Evolutionary conservation across 2,888 invertebrate genomes (phyloP), one percentile per base, ranked within the genome.

Genomic region (Dimorphilus gyrociliatus): DNA sequence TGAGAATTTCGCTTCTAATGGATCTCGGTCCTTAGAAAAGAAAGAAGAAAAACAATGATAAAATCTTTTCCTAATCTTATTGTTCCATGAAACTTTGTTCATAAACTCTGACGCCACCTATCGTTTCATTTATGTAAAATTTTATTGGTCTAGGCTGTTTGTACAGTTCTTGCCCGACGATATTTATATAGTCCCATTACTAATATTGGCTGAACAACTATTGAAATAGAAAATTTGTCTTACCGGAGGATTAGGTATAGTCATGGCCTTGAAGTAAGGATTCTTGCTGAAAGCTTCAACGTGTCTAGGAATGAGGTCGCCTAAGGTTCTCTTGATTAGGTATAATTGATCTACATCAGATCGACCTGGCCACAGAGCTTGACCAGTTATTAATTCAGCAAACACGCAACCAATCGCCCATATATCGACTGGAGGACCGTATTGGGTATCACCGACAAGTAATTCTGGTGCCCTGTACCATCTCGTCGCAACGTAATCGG

Each of bases 401-500:
- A 66, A 63, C 5, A 70, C 69, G 50, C 69, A 69, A 7, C 69
- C 94, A 45, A 94, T 84, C 29, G 94, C 97, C 94, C 94, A 97
- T 3, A 97, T 82, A 62, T 97, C 97, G 1, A 97, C 88, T 0
- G 85, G 79, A 3, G 69, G 65, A 0, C 70, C 70, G 45, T 71
- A 71, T 39, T 63, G 56, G 1, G 88, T 86, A 63, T 97, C 94
- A 0, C 94, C 97, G 0, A 97, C 94, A 27, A 97, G 70, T 16
- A 97, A 69, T 61, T 97, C 94, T 0, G 94, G 94, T 4, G 90
- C 82, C 37, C 97, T 71, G 67, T 97, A 97, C 94, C 94, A 97
- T 32, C 94, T 71, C 21, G 97, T 97, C 25, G 94, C 94, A 42
- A 97, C 97, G 63, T 97, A 97, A 65, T 97, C 97, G 30, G 94